These are phyloP conservation scores for Clistopyga incitator DNA, from an alignment of 2,888 invertebrate species.

Conservation along the genomic window DNA sequence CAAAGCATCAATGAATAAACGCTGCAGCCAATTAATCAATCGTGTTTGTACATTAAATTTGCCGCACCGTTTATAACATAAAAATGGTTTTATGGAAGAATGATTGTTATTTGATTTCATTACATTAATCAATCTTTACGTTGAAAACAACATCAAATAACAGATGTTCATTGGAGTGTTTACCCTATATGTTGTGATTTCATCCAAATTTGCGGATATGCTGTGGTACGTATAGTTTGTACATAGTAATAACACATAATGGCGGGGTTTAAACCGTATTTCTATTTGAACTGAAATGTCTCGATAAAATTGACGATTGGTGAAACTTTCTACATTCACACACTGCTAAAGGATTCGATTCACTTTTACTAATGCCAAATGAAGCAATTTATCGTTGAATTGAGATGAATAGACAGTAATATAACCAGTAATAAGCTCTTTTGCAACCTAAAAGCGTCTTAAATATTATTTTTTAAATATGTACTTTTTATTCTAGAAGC, in stretches of 20 bases:
- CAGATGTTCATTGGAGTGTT: conserved; percentile 12
- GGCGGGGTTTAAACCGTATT: conserved; percentile 7
- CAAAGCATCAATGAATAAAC: not conserved
- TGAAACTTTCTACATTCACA: not conserved
- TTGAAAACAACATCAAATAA: not conserved
- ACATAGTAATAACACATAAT: conserved; percentile 4
- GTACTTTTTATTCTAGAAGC: no score
- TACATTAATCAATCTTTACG: no score
- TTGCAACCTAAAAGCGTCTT: no score
- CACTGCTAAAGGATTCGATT: not conserved
- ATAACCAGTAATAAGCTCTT: no score
- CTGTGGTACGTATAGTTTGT: conserved; percentile 19
- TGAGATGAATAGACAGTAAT: not conserved
- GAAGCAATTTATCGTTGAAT: not conserved
- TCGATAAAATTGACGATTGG: not conserved
- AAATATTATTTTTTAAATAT: no score
- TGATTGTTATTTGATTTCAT: not conserved
- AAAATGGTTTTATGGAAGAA: not conserved
- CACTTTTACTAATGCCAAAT: not conserved
- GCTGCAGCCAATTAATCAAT: not conserved
- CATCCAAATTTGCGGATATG: conserved; percentile 6
- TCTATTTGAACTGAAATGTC: conserved; percentile 19
- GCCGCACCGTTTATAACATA: not conserved
- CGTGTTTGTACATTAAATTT: not conserved
- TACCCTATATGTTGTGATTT: conserved; percentile 33